These are phyloP conservation scores for Drosophila demipolita DNA, from an alignment of 2,888 invertebrate species.

Conservation along the genomic window DNA sequence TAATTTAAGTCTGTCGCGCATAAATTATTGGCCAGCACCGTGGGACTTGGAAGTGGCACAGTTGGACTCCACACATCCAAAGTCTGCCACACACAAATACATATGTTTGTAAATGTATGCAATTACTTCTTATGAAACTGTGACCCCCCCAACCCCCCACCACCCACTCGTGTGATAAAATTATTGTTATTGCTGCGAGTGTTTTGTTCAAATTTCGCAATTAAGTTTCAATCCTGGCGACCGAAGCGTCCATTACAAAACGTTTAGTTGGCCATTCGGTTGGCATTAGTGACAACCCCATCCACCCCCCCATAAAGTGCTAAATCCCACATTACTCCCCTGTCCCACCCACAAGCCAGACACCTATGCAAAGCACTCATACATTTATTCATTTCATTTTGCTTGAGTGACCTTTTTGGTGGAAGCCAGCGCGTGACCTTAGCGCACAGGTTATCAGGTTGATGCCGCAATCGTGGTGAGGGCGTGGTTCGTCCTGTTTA, in stretches of 20 bases:
- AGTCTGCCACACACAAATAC: background rate
- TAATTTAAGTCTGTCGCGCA: constrained; percentile 69
- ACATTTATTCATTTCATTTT: constrained; percentile 65
- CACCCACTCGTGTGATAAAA: constrained; percentile 41
- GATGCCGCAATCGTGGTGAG: background rate
- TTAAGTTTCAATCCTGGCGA: constrained; percentile 61
- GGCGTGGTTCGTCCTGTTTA: constrained; percentile 7
- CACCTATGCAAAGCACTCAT: constrained; percentile 32
- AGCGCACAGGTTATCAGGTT: constrained; percentile 24
- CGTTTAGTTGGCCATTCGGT: constrained; percentile 42
- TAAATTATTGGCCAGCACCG: constrained; percentile 52
- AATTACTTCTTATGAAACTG: constrained; percentile 6
- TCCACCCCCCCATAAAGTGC: background rate
- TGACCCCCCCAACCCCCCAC: background rate
- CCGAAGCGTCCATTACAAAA: constrained; percentile 55
- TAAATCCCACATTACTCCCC: background rate
- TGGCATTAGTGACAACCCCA: constrained; percentile 3
- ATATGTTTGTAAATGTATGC: constrained; percentile 4
- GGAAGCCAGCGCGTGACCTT: constrained; percentile 53
- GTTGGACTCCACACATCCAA: constrained; percentile 1
- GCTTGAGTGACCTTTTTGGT: constrained; percentile 60
- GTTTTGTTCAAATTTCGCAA: constrained; percentile 71
- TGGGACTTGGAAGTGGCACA: constrained; percentile 39
- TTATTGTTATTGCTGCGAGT: constrained; percentile 70
- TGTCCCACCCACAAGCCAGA: background rate